Base-by-base conservation (phyloP, 2,113 vertebrate species). In the Meleagris gallopavo region DNA sequence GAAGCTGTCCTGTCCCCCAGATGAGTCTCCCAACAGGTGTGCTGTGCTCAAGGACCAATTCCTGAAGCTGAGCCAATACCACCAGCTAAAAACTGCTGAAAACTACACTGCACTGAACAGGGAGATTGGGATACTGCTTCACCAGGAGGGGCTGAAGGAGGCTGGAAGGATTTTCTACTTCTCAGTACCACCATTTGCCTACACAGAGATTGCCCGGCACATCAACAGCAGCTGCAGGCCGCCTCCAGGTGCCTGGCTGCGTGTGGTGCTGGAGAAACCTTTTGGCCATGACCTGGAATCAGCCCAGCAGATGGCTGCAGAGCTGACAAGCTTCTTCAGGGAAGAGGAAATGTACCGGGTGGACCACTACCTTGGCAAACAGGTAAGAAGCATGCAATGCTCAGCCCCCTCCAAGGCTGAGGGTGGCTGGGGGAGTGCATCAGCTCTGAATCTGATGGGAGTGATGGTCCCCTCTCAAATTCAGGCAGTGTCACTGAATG, bases 281-380 rank as follows among this genome's bases (percentile, higher is more conserved):
- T 99, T 99, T 12, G 99, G 99, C n/a, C 99, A 98, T 2, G 98
- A 99, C 96, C 96, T 98, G 71, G 43, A 40, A 50, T 99, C 99
- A 0, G 99, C 99, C 41, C 98, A 99, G 84, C 93, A 98, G 65
- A 93, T 99, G 34, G 98, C 98, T 6, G 71, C 96, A n/a, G 97
- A 98, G 50, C 98, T 99, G 2, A 93, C 83, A 5, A 96, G 58
- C 78, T 98, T 98, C n/a, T 98, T 99, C 88, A 98, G 76, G 38
- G 99, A 99, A 90, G 98, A 99, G 64, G 99, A 99, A 98, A 99
- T 99, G 98, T 99, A 98, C 97, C 98, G 98, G 25, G 99, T 99
- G 54, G 99, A 99, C 89, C 99, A 99, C 79, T 99, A 99, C 97
- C 97, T 99, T 58, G 99, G 99, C 76, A 99, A 99, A 61, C 99